These are phyloP conservation scores for Anoura caudifer DNA, from an alignment of 2,113 vertebrate genomes.

Conservation along the genomic window DNA sequence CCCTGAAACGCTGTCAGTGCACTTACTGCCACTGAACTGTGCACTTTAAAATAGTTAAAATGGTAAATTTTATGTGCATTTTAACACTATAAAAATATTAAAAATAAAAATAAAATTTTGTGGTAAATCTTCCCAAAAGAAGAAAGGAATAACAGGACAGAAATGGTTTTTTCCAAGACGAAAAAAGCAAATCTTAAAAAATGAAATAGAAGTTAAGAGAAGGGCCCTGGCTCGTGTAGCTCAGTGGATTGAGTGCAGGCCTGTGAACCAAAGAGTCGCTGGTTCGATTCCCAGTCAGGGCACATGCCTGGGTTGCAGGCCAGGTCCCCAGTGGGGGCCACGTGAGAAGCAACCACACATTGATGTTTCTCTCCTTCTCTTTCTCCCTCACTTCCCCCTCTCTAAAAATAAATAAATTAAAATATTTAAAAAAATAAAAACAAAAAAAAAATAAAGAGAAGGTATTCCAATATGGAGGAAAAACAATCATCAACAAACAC, in stretches of 20 bases:
- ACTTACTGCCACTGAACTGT: not conserved
- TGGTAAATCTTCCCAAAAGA: not conserved
- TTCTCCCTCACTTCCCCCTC: no score
- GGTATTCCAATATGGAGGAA: not conserved
- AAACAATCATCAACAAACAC: not conserved
- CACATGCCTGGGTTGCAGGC: no score
- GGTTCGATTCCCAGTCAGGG: no score
- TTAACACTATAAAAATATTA: not conserved
- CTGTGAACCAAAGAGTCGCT: no score
- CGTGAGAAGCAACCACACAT: no score
- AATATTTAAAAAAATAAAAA: no score
- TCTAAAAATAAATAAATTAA: no score
- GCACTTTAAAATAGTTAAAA: not conserved
- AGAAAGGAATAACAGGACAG: not conserved
- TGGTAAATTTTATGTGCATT: not conserved
- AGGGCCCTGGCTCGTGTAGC: no score
- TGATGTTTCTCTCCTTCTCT: no score
- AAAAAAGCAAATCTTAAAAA: constrained; percentile 1
- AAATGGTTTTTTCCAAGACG: not conserved
- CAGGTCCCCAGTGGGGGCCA: no score
- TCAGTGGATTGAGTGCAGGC: no score
- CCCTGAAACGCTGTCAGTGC: not conserved
- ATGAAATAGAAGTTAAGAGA: not conserved
- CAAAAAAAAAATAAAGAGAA: no score
- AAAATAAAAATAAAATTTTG: not conserved